These are phyloP conservation scores for Drosophila arawakana DNA, from an alignment of 1,140 invertebrate species.

Conservation along the genomic window DNA sequence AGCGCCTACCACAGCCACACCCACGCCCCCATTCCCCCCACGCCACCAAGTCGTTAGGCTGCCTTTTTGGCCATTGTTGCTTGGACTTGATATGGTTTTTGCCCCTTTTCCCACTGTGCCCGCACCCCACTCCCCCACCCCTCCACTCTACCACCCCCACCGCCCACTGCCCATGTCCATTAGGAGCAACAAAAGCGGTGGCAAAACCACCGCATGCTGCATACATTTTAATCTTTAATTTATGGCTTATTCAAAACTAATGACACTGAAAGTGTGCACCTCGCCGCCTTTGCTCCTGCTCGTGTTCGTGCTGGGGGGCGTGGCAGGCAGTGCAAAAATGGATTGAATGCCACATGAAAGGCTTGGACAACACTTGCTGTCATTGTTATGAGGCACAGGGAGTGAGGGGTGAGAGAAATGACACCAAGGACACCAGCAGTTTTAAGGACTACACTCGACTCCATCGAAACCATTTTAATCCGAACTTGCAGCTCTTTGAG, in stretches of 20 bases:
- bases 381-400: not conserved
- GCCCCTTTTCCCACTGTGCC: not conserved
- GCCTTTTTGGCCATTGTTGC: conserved; percentile 73
- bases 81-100: conserved; percentile 14
- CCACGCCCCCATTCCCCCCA: not conserved
- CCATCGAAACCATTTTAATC: not conserved
- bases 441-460: not conserved
- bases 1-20: not conserved
- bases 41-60: conserved; percentile 58
- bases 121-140: not conserved
- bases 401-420: not conserved
- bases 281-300: not conserved
- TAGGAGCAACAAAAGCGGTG: conserved; percentile 28
- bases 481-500: not conserved
- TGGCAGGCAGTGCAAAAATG: conserved; percentile 18
- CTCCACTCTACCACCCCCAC: not conserved
- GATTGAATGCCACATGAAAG: conserved; percentile 33
- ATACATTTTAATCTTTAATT: conserved; percentile 78
- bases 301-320: not conserved
- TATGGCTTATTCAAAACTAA: conserved; percentile 82
- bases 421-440: not conserved
- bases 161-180: conserved; percentile 50
- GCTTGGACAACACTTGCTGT: conserved; percentile 10
- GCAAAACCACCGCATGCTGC: conserved; percentile 36
- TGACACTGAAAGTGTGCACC: conserved; percentile 72